These are phyloP conservation scores for Eulemur rufifrons DNA, from an alignment of 2,113 vertebrate genomes.

Conservation along the genomic window DNA sequence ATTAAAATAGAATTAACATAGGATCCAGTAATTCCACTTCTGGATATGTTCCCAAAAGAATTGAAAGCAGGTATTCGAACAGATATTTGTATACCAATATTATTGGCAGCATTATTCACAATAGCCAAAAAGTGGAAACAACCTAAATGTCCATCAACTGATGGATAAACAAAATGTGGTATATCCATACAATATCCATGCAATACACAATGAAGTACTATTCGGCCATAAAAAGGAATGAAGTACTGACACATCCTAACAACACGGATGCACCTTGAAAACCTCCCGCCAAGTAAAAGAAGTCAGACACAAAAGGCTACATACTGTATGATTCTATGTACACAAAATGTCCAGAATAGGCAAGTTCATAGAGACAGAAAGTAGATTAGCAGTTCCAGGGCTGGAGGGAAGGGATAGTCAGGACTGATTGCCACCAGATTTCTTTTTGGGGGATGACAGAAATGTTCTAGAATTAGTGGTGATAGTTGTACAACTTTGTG, in stretches of 20 bases:
- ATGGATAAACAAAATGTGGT: neutral
- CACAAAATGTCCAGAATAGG: neutral
- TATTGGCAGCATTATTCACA: neutral
- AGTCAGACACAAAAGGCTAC: neutral
- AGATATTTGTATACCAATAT: neutral
- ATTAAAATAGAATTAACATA: neutral
- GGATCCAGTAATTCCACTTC: neutral
- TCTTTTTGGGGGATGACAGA: neutral
- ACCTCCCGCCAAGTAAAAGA: neutral
- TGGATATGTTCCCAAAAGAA: neutral
- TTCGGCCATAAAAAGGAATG: neutral
- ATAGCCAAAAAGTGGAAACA: neutral
- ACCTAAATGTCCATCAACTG: neutral
- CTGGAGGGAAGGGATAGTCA: neutral
- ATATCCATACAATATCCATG: neutral
- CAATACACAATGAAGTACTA: neutral
- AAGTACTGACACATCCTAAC: neutral
- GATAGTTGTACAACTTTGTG: neutral
- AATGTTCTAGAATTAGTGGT: neutral
- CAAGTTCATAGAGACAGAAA: neutral
- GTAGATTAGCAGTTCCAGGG: neutral
- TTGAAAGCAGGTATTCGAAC: neutral
- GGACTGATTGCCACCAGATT: neutral
- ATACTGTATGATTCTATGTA: neutral
- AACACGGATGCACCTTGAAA: neutral